These are phyloP conservation scores for Bombus waltoni DNA, from an alignment of 1,140 invertebrate species.

Conservation along the genomic window DNA sequence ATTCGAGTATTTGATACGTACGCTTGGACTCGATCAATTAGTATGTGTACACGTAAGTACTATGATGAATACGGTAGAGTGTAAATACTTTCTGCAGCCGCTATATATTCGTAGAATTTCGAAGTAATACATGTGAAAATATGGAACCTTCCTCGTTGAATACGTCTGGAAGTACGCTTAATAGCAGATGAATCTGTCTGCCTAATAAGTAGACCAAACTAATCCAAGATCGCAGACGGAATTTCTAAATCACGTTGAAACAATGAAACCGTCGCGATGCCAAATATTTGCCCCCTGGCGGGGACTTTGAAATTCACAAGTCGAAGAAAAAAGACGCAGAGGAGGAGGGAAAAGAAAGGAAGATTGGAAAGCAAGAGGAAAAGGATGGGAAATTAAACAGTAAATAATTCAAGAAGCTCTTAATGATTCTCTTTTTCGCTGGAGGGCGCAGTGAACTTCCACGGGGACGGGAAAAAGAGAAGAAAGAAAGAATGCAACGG, in stretches of 20 bases:
- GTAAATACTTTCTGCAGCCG: too few species aligned
- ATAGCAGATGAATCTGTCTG: too few species aligned
- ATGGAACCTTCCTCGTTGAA: too few species aligned
- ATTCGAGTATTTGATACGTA: too few species aligned
- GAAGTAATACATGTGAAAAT: too few species aligned
- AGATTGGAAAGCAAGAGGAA: neutral
- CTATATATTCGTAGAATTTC: too few species aligned
- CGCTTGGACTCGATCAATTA: too few species aligned
- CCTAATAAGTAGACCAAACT: too few species aligned
- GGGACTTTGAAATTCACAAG: neutral
- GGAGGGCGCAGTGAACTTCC: neutral
- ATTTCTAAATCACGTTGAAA: neutral
- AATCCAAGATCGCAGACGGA: neutral
- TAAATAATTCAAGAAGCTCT: slow-evolving; percentile 29
- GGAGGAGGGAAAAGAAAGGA: neutral
- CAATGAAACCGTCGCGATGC: neutral
- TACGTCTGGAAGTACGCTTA: too few species aligned
- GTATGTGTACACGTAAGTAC: too few species aligned
- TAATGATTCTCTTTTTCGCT: slow-evolving; percentile 41
- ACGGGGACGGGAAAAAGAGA: neutral
- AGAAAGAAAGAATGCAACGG: neutral
- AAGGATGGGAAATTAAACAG: neutral
- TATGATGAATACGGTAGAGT: too few species aligned
- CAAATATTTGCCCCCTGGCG: neutral
- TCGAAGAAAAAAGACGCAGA: too few species aligned